These are phyloP conservation scores for Probosciger aterrimus DNA, from an alignment of 2,113 vertebrate species.

Conservation along the genomic window DNA sequence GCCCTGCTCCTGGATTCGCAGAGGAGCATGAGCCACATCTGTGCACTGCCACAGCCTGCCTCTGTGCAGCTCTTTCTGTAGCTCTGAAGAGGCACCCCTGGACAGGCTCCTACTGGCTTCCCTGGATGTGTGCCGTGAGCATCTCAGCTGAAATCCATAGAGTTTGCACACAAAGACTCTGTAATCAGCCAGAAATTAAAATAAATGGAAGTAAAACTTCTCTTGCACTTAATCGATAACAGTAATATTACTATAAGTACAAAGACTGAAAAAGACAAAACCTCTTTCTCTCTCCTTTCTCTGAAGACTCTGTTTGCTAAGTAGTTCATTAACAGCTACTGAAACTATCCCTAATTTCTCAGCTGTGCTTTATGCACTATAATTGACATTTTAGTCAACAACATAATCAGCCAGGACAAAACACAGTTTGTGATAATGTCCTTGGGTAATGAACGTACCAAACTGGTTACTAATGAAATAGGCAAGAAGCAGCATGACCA, in stretches of 20 bases:
- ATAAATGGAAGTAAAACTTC: neutral
- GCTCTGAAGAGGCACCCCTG: neutral
- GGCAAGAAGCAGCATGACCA: neutral
- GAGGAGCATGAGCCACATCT: neutral
- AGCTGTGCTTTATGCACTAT: neutral
- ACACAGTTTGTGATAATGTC: neutral
- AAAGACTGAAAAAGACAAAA: neutral
- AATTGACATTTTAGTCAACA: neutral
- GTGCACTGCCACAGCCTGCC: neutral
- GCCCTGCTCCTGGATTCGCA: neutral
- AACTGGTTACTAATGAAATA: neutral
- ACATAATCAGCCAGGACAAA: neutral
- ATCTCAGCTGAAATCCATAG: neutral
- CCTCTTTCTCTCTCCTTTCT: neutral
- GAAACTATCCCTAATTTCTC: neutral
- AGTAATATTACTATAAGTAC: neutral
- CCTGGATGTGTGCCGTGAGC: fast-evolving
- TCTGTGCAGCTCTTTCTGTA: neutral
- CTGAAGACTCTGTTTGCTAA: neutral
- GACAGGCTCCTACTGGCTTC: fast-evolving
- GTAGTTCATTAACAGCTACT: neutral
- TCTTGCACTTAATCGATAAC: neutral
- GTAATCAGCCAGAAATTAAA: neutral
- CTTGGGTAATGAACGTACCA: neutral
- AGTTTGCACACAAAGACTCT: neutral